Base-by-base conservation (phyloP, 1,140 invertebrate genomes). In the Zeugodacus cucurbitae region DNA sequence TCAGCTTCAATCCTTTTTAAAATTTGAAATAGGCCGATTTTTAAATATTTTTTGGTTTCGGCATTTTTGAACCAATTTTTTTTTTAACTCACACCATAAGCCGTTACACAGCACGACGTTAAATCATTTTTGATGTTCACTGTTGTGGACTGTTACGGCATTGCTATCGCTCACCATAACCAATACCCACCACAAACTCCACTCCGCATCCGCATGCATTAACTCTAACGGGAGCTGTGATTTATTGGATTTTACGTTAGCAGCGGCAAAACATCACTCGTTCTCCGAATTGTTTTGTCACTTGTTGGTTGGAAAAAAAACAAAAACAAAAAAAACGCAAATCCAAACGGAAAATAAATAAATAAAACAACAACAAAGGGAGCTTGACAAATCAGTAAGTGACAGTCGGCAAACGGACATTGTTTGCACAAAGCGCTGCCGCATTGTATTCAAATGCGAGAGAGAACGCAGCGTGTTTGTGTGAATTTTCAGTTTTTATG, bases 41-140 rank as follows among this genome's bases (percentile, higher is more conserved):
- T 54, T 17, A 54, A 54, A 54, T 54, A 54, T 54, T 20, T 54
- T 54, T 54, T 7, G 0, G 48, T 54, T 54, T 54, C 2, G 14
- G 11, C 1, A 17, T 54, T 20, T 44, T 20, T 54, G 37, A 41
- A 3, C 20, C 14, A 54, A 17, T 54, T 26, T 59, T n/a, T 82
- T 14, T 44, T 74, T 20, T 5, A 34, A 48, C 22, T 82, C 74
- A 48, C 17, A 11, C 41, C 34, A 82, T 54, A 82, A 82, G 74
- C 41, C 74, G 44, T 82, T 48, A 10, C 74, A 82, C 37, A 48
- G 17, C 41, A 10, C 5, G 74, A 29, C 41, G 74, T 82, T 82
- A 48, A 82, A 82, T 82, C 74, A 82, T 82, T 82, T 82, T 82
- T 82, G 74, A 82, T 82, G 41, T 29, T 48, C 74, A 34, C 8